A percentile compares a stretch with the other conserved stretches of the same genome.
Conservation (phyloP, 2,113 vertebrate species). For the Lasiurus borealis region DNA sequence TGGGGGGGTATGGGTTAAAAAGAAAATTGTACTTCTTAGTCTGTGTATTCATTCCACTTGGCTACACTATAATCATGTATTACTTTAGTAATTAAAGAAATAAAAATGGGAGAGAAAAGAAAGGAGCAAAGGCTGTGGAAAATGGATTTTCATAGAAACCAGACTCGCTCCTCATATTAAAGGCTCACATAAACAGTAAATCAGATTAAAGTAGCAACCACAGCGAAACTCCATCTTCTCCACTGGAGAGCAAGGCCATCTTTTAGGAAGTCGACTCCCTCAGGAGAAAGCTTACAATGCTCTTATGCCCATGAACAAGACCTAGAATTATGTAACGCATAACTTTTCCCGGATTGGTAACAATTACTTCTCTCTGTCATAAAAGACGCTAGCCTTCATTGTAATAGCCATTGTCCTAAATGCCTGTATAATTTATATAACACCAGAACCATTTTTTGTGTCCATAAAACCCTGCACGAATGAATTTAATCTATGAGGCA, state of each 20-base stretch:
- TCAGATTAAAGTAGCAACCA: slow-evolving; percentile 58
- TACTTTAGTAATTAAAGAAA: slow-evolving; percentile 42
- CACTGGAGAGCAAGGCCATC: slow-evolving; percentile 39
- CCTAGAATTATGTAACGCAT: slow-evolving; percentile 31
- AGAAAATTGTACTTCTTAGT: slow-evolving; percentile 33
- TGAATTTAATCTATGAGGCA: background rate
- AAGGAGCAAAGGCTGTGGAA: slow-evolving; percentile 54
- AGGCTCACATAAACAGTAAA: slow-evolving; percentile 63
- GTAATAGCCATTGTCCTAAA: background rate
- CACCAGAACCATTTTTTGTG: background rate
- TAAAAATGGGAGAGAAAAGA: background rate
- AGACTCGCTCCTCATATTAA: slow-evolving; percentile 43
- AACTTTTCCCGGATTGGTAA: slow-evolving; percentile 24
- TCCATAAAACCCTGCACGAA: slow-evolving; percentile 35
- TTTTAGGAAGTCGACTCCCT: background rate
- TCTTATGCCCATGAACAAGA: slow-evolving; percentile 3
- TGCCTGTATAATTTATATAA: slow-evolving; percentile 8
- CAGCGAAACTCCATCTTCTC: slow-evolving; percentile 29
- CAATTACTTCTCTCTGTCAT: slow-evolving; percentile 36
- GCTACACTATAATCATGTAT: slow-evolving; percentile 38
- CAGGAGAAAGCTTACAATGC: slow-evolving; percentile 19
- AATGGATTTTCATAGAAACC: slow-evolving; percentile 65
- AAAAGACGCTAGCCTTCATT: background rate
- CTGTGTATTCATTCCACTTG: slow-evolving; percentile 15
- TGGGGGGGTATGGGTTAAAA: background rate